Base-by-base conservation (phyloP, 1,140 invertebrate species). In the Solenopsis invicta region DNA sequence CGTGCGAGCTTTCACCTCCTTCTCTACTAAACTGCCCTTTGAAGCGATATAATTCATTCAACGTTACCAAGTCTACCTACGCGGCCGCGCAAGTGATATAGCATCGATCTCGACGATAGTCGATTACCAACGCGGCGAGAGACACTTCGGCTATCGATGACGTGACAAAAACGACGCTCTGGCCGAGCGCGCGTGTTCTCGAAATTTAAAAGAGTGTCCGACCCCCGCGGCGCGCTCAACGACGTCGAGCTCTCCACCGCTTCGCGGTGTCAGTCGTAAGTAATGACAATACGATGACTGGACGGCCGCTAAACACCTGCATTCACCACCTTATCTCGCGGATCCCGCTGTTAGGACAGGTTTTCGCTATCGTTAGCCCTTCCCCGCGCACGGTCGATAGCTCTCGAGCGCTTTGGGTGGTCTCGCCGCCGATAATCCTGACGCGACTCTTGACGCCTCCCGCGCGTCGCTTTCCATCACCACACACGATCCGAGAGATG, bases 221-320 rank as follows among this genome's bases (percentile, higher is more conserved):
- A 86, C 86, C 84, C 85, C 76, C 86, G 75, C 48, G 56, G 86
- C 67, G 86, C 52, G 72, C 18, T 29, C 75, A 85, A 52, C 29
- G 90, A 87, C 85, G 81, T 64, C 54, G 74, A 64, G 52, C 87
- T 75, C 80, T 71, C 77, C 84, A 67, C 21, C 50, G 69, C 72
- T 61, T 77, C 74, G 76, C 66, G 78, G 87, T 91, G 91, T 91
- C 89, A 88, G 88, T 61, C 54, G 85, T 94, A 94, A 95, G 92
- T 95, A 94, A 95, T 95, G 95, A 95, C 93, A 88, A 88, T 85
- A 87, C 91, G 93, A 95, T 95, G 94, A 95, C 95, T 95, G 91
- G 94, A 61, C 88, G 61, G 54, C 61, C 72, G 86, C 91, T 92
- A 94, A 94, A 95, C 95, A 95, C 94, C 94, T 95, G 94, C 94